Evolutionary conservation across 1,140 invertebrate genomes (phyloP).

Genomic region (Drosophila nikananu): DNA sequence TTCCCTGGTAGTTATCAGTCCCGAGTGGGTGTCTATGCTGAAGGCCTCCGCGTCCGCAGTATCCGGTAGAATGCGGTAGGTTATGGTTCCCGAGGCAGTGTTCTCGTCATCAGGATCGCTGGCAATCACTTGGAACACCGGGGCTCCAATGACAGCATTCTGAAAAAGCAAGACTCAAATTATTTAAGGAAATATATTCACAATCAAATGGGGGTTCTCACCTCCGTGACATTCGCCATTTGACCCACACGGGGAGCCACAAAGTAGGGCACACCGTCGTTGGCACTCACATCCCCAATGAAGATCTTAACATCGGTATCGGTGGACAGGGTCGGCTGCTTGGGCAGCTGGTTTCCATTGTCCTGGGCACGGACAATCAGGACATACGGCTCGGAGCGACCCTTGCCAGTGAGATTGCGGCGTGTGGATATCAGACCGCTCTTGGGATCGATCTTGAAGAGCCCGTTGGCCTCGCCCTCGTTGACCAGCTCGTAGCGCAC

Average conservation of each 20-base stretch:
- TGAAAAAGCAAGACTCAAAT: background rate
- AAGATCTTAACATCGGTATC: conserved; percentile 89
- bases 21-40: conserved; percentile 89
- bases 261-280: conserved; percentile 93
- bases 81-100: conserved; percentile 90
- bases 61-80: conserved; percentile 90
- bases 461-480: conserved; percentile 89
- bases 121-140: conserved; percentile 92
- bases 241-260: conserved; percentile 90
- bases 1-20: conserved; percentile 90
- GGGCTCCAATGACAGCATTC: conserved; percentile 90
- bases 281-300: conserved; percentile 93
- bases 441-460: conserved; percentile 89
- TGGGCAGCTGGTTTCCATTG: conserved; percentile 87
- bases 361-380: conserved; percentile 90
- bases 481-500: conserved; percentile 90
- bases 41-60: conserved; percentile 89
- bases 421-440: conserved; percentile 90
- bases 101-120: conserved; percentile 92
- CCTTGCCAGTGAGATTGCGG: conserved; percentile 88
- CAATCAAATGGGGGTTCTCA: conserved; percentile 77
- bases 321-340: conserved; percentile 86
- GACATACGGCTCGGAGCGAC: conserved; percentile 90
- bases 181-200: background rate
- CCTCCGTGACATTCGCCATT: conserved; percentile 89